Evolutionary conservation across 2,888 invertebrate genomes (phyloP), one percentile per base, ranked within the genome.

Genomic region (Uropetala carovei): DNA sequence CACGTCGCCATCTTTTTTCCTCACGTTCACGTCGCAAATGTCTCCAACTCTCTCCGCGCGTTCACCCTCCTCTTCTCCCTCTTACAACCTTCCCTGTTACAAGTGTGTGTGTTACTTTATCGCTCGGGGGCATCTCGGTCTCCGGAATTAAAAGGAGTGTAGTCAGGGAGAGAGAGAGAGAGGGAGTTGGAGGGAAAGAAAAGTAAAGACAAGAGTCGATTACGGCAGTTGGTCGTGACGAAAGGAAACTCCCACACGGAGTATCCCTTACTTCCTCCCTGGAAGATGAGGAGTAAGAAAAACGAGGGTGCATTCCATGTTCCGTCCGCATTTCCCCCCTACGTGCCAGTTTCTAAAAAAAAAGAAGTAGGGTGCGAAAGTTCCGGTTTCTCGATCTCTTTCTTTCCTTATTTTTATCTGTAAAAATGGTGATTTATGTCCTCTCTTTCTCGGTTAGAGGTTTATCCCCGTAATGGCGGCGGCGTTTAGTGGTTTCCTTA

Each of bases 91-190:
- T 75, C 75, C 75, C 22, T 22, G 75, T 75, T 75, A 75, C 22
- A 75, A 75, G 75, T 75, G 75, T 75, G 75, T 75, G 27, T 27
- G 75, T 75, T 75, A 14, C 75, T n/a, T 68, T 22, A 68, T n/a
- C 68, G n/a, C 75, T 27, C 22, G 75, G 11, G 75, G 75, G 75
- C 75, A 75, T 75, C 75, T 75, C 27, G 75, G 75, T 75, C 75
- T 5, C 75, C 75, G 75, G 43, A 43, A 43, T 43, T 43, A 43
- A 43, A 43, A 43, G 43, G 43, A 43, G 43, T 43, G 43, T 43
- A 43, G 43, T 5, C 43, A 43, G 43, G 10, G 75, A 75, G 18
- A 68, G 68, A 22, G 64, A n/a, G 64, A n/a, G 75, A 22, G 75
- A 22, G 13, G n/a, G 75, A 27, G 75, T 75, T 75, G 22, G 75